Base-by-base conservation (phyloP, 2,113 vertebrate species). In the Bagarius yarrelli region DNA sequence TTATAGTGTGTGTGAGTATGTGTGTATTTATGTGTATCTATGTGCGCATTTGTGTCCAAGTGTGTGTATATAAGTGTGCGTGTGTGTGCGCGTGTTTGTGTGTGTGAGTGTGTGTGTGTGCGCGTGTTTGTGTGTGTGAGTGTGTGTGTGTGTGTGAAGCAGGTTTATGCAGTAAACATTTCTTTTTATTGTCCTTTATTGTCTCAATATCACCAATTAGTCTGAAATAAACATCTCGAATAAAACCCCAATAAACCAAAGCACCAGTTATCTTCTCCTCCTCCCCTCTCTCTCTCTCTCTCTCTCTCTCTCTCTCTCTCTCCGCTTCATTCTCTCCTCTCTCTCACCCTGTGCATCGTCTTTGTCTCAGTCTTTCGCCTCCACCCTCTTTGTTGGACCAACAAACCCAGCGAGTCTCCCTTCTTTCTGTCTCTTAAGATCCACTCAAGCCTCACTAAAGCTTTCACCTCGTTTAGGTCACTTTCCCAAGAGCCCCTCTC, bases 401-500 rank as follows among this genome's bases (percentile, higher is more conserved):
- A 82, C 81, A 82, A 77, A 76, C 81, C 81, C 73, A 50, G 52
- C 1, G n/a, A 82, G 63, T 77, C 73, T 64, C 80, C 73, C 73
- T 47, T 70, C 73, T 69, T 67, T 77, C 73, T 66, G 61, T 82
- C 72, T 76, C 72, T 82, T 76, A 57, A 79, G 70, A 79, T 79
- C 82, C 78, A 71, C 84, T 83, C 78, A 67, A 85, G 81, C 67
- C 81, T 83, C 81, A 83, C 81, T 83, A 85, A 85, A 78, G 67
- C 64, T 18, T 78, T 81, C 78, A 81, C 74, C 69, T 81, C 74
- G 75, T 86, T 86, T 86, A 86, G 85, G 85, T 86, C 85, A 86
- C 85, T 86, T 86, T 86, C 85, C 85, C 85, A 86, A 86, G 85
- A 83, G 85, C 75, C 79, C 52, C 67, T 79, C 79, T 83, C 85